A percentile compares a stretch with the other conserved stretches of the same genome.
Evolutionary conservation across 2,888 invertebrate genomes (phyloP).

Genomic region (Idaea straminata): DNA sequence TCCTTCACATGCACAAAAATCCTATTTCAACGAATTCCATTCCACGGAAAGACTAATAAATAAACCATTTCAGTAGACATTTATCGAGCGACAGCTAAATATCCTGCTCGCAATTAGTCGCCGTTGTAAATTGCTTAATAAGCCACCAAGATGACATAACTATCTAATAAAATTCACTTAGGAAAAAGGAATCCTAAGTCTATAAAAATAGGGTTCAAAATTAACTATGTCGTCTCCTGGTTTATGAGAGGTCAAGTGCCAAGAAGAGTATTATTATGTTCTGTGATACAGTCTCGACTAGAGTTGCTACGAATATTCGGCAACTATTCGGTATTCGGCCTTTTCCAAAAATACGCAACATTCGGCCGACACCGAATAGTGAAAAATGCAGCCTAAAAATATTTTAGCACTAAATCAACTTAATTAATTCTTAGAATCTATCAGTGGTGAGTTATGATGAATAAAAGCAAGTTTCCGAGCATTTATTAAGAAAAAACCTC

Average conservation of each 20-base stretch:
- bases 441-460: no score
- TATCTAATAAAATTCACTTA: not conserved
- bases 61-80: not conserved
- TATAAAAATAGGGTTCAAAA: not conserved
- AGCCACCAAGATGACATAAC: slow-evolving; percentile 11
- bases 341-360: no score
- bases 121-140: slow-evolving; percentile 20
- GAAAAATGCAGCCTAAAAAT: no score
- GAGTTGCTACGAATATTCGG: not conserved
- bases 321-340: no score
- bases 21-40: slow-evolving; percentile 3
- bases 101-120: slow-evolving; percentile 17
- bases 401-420: no score
- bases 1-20: not conserved
- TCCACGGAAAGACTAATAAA: slow-evolving; percentile 3
- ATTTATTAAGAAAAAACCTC: no score
- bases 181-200: not conserved
- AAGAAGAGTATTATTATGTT: not conserved
- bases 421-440: no score
- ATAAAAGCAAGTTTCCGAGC: no score
- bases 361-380: no score
- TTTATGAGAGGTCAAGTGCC: slow-evolving; percentile 12
- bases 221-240: not conserved
- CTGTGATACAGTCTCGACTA: not conserved
- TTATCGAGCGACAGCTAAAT: slow-evolving; percentile 11